Base-by-base conservation (phyloP, 2,797 vertebrate genomes). In the Hypotaenidia philippensis region DNA sequence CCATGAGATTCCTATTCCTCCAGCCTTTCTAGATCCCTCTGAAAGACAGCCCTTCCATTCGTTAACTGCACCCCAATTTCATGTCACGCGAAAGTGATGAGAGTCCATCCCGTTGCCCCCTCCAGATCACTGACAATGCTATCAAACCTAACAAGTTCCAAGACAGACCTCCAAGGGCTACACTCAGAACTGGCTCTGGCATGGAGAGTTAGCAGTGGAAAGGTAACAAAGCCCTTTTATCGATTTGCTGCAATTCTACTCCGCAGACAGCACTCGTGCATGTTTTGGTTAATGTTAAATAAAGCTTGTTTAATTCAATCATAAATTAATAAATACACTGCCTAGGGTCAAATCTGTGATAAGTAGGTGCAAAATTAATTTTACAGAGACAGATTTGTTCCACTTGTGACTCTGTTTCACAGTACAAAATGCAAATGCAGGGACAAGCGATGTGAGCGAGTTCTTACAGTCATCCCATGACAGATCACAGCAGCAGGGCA, bases 21-120 rank as follows among this genome's bases (percentile, higher is more conserved):
- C 47, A 40, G 10, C 10, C n/a, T 32, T 27, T 65, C 20, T 20
- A 18, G 1, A 2, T 45, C 11, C 15, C 11, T 8, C 14, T 1
- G 1, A 21, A 52, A 45, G 14, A 13, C 22, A 47, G 26, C 16
- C 74, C 27, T 52, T 0, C 4, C 64, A 31, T 9, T 82, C 20
- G 11, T 7, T 25, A 16, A 22, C 45, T 29, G 27, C 45, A n/a
- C 38, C 17, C 38, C 18, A 12, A 6, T 2, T 6, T 26, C 31
- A 15, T 6, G 10, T 2, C 22, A 8, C 2, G 2, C 5, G 18
- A 2, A 6, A 60, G 25, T 5, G 5, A 23, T 6, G 27, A 70
- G 3, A 8, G 15, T 40, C 14, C 19, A 8, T 16, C 47, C 44
- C 59, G 56, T 27, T 16, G 1, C 40, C 45, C 64, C 25, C 44